Percentiles rank a stretch among this genome's conserved stretches.
These are phyloP conservation scores for Oenanthe melanoleuca DNA, from an alignment of 2,113 vertebrate genomes.

Conservation along the genomic window DNA sequence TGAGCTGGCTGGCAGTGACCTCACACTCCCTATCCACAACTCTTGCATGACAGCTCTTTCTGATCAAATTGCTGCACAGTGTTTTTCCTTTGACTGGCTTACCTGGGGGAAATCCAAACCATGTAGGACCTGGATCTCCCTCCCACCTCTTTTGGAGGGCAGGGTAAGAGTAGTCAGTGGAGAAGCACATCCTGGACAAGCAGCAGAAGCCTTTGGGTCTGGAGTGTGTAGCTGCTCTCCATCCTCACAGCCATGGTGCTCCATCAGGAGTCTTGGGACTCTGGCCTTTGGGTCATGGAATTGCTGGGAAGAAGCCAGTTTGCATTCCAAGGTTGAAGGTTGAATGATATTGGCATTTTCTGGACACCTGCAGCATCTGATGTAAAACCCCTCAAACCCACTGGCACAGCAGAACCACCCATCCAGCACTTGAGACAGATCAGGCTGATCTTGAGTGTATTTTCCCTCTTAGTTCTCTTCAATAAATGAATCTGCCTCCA, in stretches of 20 bases:
- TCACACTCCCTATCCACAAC: neutral
- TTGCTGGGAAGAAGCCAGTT: neutral
- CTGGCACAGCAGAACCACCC: neutral
- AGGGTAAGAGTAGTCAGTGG: neutral
- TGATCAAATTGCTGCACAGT: neutral
- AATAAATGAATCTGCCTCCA: neutral
- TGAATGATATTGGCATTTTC: neutral
- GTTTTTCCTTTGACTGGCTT: neutral
- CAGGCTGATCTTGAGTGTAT: neutral
- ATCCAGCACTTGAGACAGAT: accelerated
- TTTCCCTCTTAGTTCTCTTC: neutral
- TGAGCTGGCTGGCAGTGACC: neutral
- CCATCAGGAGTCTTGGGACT: neutral
- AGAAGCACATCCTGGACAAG: neutral
- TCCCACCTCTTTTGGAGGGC: neutral
- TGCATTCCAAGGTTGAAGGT: neutral
- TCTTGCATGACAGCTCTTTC: neutral
- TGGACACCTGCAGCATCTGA: neutral
- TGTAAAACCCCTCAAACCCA: neutral
- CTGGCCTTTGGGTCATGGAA: neutral
- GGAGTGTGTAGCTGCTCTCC: neutral
- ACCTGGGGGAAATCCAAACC: neutral
- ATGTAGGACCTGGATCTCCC: neutral
- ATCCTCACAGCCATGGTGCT: neutral
- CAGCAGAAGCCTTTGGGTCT: neutral